Evolutionary conservation across 1,140 invertebrate species (phyloP), one percentile per base, ranked within the genome.

Genomic region (Magallana ariakensis): DNA sequence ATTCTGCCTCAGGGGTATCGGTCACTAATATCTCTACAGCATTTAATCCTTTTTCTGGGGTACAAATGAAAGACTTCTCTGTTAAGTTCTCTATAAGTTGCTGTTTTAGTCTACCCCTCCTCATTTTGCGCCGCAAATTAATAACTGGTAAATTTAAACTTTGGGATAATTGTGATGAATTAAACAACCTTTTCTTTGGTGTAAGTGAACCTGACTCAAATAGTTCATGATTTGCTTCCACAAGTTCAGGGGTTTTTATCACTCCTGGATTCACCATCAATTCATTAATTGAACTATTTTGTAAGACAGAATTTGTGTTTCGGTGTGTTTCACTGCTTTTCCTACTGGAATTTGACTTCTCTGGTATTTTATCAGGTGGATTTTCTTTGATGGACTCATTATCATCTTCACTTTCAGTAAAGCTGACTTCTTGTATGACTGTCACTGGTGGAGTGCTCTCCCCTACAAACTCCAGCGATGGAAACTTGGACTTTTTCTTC

Each of bases 1-100:
- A 87, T 13, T 87, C 82, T 15, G 86, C 62, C 26, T 87, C 86
- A 6, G 86, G 86, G 26, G 86, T 87, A 46, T 87, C 86, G 1
- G 86, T 66, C 11, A 84, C 86, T 56, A 87, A 55, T 11, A 87
- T 58, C 19, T 81, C 26, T 22, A 58, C 11, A 62, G 56, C 46
- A 19, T 15, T n/a, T 22, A 19, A 8, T n/a, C n/a, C n/a, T 55
- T n/a, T 83, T 13, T 55, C 22, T 9, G 81, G 81, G 11, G 81
- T 57, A 55, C 11, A 55, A 55, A 75, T 75, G 66, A 11, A 26
- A 33, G 66, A 75, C 66, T 13, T 75, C 15, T 75, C 66, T 11
- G 22, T 26, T 33, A 75, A 75, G 66, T 75, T 75, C 22, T 75
- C 19, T 75, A 26, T 26, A 33, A 75, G 10, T 26, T 75, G 66